Conservation (phyloP, 1,140 invertebrate species). For the Nebria ingens region DNA sequence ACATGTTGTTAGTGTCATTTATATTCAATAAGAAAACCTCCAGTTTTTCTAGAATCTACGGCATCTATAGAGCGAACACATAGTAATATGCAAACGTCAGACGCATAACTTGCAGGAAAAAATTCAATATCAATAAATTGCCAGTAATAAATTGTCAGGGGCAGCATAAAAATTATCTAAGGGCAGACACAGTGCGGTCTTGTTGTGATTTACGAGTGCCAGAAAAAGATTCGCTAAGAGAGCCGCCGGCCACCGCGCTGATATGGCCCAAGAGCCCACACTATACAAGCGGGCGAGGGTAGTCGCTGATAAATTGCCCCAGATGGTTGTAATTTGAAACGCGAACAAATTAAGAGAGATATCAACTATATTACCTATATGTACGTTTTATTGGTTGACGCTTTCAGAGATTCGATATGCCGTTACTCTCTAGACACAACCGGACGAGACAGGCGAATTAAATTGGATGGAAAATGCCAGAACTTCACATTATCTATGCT, state of each 20-base stretch:
- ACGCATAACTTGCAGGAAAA: background rate
- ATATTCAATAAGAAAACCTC: too few species aligned
- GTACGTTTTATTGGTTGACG: background rate
- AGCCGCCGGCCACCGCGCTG: background rate
- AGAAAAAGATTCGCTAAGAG: background rate
- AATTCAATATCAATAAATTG: constrained; percentile 10
- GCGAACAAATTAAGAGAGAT: constrained; percentile 6
- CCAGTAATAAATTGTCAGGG: background rate
- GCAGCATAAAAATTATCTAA: constrained; percentile 3
- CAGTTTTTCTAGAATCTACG: too few species aligned
- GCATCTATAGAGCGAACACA: background rate
- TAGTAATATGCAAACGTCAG: constrained; percentile 6
- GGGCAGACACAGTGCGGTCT: background rate
- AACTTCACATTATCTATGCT: too few species aligned
- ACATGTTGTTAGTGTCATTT: too few species aligned
- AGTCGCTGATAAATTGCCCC: background rate
- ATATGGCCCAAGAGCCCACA: background rate
- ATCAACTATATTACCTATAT: background rate
- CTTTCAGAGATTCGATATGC: background rate
- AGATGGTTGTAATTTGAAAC: constrained; percentile 3
- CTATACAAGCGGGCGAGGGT: background rate
- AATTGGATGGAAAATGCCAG: background rate
- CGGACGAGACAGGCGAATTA: background rate
- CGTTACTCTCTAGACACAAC: background rate
- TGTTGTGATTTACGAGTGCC: background rate